These are phyloP conservation scores for Anoplopoma fimbria DNA, from an alignment of 2,113 vertebrate genomes.

Conservation along the genomic window DNA sequence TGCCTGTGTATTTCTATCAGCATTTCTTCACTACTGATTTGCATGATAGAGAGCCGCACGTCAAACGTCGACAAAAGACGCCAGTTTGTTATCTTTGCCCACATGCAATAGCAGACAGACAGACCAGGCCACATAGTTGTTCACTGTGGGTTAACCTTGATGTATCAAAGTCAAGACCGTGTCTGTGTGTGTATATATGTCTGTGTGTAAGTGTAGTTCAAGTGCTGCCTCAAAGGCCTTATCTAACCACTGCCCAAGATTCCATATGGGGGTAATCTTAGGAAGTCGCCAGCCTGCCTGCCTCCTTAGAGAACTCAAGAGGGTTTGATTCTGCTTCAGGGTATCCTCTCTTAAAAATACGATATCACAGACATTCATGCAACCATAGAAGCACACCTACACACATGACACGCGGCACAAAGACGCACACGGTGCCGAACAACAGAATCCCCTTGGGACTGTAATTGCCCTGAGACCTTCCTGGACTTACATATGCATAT, in stretches of 20 bases:
- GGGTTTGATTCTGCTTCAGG: conserved; percentile 59
- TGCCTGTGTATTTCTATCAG: conserved; percentile 35
- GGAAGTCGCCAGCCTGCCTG: conserved; percentile 65
- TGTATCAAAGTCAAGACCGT: conserved; percentile 51
- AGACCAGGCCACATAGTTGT: conserved; percentile 43
- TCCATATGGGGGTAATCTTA: conserved; percentile 42
- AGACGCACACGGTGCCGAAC: conserved; percentile 11
- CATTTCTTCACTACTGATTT: conserved; percentile 40
- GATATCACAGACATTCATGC: background rate
- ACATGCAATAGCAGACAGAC: conserved; percentile 47
- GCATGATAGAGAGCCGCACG: conserved; percentile 17
- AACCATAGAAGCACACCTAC: background rate
- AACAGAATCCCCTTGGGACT: conserved; percentile 50
- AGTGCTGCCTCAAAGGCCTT: conserved; percentile 59
- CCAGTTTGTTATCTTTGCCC: conserved; percentile 47
- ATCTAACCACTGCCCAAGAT: too few relatives aligned
- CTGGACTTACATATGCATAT: conserved; percentile 49
- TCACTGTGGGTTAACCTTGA: conserved; percentile 49
- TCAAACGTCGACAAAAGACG: conserved; percentile 26
- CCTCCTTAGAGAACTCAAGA: conserved; percentile 50
- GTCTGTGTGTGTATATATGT: conserved; percentile 2
- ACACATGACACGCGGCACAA: background rate
- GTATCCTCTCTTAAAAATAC: conserved; percentile 23
- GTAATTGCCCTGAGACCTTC: conserved; percentile 7
- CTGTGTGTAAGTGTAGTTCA: conserved; percentile 31